A percentile compares a stretch with the other conserved stretches of the same genome.
Conservation (phyloP, 2,113 vertebrate species). For the Coptodon rendalli region DNA sequence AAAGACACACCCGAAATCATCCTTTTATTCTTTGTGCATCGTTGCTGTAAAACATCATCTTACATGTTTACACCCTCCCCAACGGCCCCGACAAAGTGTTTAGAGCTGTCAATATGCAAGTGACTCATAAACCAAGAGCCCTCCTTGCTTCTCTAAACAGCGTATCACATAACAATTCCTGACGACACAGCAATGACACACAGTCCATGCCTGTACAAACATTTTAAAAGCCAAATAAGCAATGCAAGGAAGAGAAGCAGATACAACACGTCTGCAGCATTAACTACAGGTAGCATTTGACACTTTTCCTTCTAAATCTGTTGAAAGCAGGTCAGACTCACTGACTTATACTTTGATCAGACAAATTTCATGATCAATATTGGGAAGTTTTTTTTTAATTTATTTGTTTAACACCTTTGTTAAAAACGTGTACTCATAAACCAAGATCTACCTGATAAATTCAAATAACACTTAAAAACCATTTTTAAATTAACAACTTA, state of each 20-base stretch:
- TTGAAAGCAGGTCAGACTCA: neutral
- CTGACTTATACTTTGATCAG: neutral
- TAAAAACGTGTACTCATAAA: neutral
- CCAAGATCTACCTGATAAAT: neutral
- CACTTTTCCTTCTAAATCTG: neutral
- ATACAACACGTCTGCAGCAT: neutral
- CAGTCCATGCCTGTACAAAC: neutral
- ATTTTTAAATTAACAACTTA: neutral
- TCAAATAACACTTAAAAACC: neutral
- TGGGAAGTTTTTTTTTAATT: neutral
- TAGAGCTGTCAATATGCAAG: neutral
- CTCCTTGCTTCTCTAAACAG: neutral
- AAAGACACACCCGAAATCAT: neutral
- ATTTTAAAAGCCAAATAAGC: neutral
- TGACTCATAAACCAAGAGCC: neutral
- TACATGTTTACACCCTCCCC: neutral
- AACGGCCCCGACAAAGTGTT: neutral
- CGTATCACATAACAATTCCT: neutral
- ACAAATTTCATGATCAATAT: neutral
- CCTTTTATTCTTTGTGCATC: constrained; percentile 40
- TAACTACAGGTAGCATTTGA: neutral
- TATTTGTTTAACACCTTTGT: neutral
- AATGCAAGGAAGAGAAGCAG: neutral
- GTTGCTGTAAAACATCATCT: neutral
- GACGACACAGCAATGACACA: neutral